Base-by-base conservation (phyloP, 2,888 invertebrate genomes). In the Ectemnius continuus region DNA sequence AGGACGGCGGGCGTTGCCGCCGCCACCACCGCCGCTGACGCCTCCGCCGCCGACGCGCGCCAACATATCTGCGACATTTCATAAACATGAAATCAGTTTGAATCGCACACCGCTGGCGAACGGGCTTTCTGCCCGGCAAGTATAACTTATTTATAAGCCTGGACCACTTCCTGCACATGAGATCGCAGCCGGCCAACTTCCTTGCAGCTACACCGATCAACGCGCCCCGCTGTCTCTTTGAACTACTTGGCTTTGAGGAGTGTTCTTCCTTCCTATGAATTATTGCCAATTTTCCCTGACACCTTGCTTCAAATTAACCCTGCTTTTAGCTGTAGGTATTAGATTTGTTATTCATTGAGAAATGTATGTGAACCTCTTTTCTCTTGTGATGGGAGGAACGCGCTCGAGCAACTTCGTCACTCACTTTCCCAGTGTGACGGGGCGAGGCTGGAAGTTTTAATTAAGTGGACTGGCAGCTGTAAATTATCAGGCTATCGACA, bases 81-180 rank as follows among this genome's bases (percentile, higher is more conserved):
- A 83, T 85, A 88, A 88, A 88, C 89, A 89, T 65, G 81, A 87
- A 86, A 88, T 89, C 87, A 89, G 87, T 88, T 88, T 89, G 86
- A 86, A 88, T 88, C 85, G 79, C 52, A 67, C 71, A 56, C 75
- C 69, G 52, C 57, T 58, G 3, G 63, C 8, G 36, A 0, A 11
- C 36, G 6, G 36, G 36, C 36, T 58, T 61, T 18, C 52, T 68
- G 58, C 61, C 61, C 61, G 45, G 63, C 75, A 76, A 82, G 80
- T 84, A 78, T 76, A 75, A 85, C 84, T 86, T 88, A 88, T 88
- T 88, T 89, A 88, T 88, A 89, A 87, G 75, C 79, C 57, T 72
- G 65, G 67, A 69, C 78, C 80, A 81, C 82, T 85, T 84, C 80
- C 82, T 84, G 79, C 62, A 73, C 70, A 59, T 8, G 57, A 13